Evolutionary conservation across 1,140 invertebrate genomes (phyloP).

Genomic region (Pseudomyrmex sp.): DNA sequence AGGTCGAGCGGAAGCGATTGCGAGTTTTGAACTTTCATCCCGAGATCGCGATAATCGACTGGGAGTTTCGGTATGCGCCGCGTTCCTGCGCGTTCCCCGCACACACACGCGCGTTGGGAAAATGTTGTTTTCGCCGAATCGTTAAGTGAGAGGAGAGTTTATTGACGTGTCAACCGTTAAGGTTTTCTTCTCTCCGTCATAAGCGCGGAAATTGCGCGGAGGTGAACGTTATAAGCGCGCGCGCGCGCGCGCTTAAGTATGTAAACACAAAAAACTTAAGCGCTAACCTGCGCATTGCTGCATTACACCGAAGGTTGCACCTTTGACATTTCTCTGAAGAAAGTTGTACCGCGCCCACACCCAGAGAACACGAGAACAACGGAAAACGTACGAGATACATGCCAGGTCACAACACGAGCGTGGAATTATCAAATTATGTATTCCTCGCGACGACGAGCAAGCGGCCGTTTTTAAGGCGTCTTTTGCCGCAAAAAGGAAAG

Average conservation of each 20-base stretch:
- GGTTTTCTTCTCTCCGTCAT: not conserved
- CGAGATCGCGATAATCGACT: conserved; percentile 2
- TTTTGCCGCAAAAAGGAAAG: conserved; percentile 22
- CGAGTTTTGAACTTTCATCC: conserved; percentile 46
- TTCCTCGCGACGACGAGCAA: conserved; percentile 9
- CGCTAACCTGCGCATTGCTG: not conserved
- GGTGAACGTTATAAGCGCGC: not conserved
- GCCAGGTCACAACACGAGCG: not conserved
- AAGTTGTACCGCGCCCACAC: conserved; percentile 59
- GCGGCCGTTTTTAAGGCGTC: not conserved
- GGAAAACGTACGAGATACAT: not conserved
- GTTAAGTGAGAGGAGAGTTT: not conserved
- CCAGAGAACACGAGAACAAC: conserved; percentile 23
- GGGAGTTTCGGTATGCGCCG: conserved; percentile 1
- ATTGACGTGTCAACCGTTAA: conserved; percentile 43
- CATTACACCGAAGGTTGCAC: conserved; percentile 2
- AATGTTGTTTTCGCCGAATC: conserved; percentile 8
- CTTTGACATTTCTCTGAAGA: conserved; percentile 78
- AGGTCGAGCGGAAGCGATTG: conserved; percentile 35
- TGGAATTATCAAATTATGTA: conserved; percentile 50
- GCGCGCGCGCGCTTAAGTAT: not conserved
- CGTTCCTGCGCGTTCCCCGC: not conserved
- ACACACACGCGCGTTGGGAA: not conserved
- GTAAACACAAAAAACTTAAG: not conserved
- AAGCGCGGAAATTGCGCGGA: conserved; percentile 12